These are phyloP conservation scores for Albula glossodonta DNA, from an alignment of 2,113 vertebrate genomes.

Conservation along the genomic window DNA sequence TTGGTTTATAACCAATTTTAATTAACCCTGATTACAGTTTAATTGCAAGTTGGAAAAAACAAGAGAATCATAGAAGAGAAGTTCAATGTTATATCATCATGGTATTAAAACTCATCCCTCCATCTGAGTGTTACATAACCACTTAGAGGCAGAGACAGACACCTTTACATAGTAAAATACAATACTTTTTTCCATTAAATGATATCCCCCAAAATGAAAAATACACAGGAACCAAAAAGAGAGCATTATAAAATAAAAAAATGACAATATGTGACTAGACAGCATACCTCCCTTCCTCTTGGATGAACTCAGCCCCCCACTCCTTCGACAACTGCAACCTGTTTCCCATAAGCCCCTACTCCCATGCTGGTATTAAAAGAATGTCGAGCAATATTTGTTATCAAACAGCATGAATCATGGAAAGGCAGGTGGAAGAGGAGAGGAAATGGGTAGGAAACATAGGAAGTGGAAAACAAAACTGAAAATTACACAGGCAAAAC, in stretches of 20 bases:
- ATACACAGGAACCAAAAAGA: constrained; percentile 20
- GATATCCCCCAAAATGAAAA: constrained; percentile 15
- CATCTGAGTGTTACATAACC: constrained; percentile 5
- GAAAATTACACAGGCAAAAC: neutral
- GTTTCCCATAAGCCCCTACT: neutral
- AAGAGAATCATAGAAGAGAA: constrained; percentile 12
- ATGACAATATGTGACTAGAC: constrained; percentile 13
- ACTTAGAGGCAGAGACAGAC: constrained; percentile 3
- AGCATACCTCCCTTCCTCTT: neutral
- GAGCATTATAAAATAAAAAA: constrained; percentile 25
- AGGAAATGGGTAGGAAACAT: constrained; percentile 40
- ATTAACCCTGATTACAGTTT: constrained; percentile 35
- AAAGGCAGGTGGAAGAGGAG: neutral
- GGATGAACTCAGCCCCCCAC: neutral
- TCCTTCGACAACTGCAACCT: neutral
- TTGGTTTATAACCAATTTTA: constrained; percentile 24
- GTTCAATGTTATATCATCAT: constrained; percentile 5
- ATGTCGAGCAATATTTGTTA: neutral
- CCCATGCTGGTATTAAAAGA: neutral
- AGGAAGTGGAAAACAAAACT: constrained; percentile 10
- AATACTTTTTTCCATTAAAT: constrained; percentile 19
- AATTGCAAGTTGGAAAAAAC: constrained; percentile 22
- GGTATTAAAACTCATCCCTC: constrained; percentile 10
- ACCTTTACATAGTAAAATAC: constrained; percentile 20
- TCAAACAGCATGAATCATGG: neutral